Percentiles rank a stretch among this genome's conserved stretches.
Conservation (phyloP, 1,140 invertebrate genomes). For the Doryteuthis pealeii region DNA sequence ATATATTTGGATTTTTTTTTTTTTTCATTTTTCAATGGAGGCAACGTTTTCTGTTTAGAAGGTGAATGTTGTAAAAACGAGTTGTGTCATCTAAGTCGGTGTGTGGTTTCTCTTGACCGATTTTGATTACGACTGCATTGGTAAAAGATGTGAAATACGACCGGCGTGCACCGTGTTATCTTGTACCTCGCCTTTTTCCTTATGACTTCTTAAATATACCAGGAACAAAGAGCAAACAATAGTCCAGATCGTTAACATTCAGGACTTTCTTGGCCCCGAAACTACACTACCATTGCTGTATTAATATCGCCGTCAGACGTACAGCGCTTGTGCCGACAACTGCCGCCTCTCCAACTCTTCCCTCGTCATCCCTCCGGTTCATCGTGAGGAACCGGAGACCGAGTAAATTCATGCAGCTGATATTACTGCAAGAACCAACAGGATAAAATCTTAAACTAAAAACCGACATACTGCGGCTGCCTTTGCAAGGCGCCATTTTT, state of each 20-base stretch:
- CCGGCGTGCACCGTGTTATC: constrained; percentile 71
- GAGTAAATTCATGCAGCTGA: constrained; percentile 97
- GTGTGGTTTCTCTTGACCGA: constrained; percentile 37
- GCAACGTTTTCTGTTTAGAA: constrained; percentile 43
- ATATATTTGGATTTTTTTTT: constrained; percentile 8
- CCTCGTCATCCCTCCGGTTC: constrained; percentile 93
- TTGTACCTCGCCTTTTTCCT: constrained; percentile 66
- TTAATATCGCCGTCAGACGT: constrained; percentile 90
- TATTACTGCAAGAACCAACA: constrained; percentile 98
- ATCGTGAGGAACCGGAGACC: constrained; percentile 98
- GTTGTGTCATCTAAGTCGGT: constrained; percentile 42
- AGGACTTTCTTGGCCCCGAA: constrained; percentile 52
- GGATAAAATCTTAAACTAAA: constrained; percentile 98
- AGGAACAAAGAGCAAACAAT: constrained; percentile 83
- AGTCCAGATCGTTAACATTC: constrained; percentile 67
- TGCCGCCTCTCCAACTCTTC: constrained; percentile 82
- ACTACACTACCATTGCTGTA: constrained; percentile 66
- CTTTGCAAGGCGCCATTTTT: constrained; percentile 93
- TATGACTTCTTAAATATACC: constrained; percentile 67
- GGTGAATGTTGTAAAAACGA: constrained; percentile 40
- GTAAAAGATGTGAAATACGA: constrained; percentile 73
- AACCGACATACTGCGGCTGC: constrained; percentile 95
- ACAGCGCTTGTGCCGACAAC: constrained; percentile 71
- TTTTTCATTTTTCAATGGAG: constrained; percentile 38
- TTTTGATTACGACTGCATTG: constrained; percentile 65